Evolutionary conservation across 2,113 vertebrate species (phyloP), one percentile per base, ranked within the genome.

Genomic region (Atlantisia rogersi): DNA sequence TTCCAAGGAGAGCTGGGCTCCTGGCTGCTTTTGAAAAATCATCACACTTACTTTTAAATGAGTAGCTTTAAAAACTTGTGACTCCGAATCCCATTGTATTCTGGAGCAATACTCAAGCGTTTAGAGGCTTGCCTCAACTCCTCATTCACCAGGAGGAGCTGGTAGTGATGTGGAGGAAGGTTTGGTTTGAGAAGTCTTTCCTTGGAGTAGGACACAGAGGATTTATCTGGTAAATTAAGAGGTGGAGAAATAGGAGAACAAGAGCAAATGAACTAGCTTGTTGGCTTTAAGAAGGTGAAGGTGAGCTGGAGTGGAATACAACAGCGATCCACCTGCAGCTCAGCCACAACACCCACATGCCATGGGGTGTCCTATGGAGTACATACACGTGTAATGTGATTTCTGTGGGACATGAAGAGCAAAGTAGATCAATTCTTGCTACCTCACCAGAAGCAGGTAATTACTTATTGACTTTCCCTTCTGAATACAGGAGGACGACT

Each of bases 331-430:
- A 20, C 48, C 55, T 37, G 70, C 63, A 37, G 68, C 63, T 56
- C 35, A 20, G 56, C 17, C 60, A 25, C 82, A 12, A 9, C 2
- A 26, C n/a, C 60, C 40, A 8, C 25, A 0, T 7, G 5, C 4
- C 17, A 22, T 29, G 25, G 25, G 52, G 15, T 53, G 52, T 15
- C 11, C 24, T 52, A 15, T 25, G 50, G 12, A 26, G 25, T 53
- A 26, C 8, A 26, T 9, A 53, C 25, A 46, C n/a, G 20, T 0
- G 16, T 40, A 26, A 31, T 21, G 6, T 22, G n/a, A 9, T 19
- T 68, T 69, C 35, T 32, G 0, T 12, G 32, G 35, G 48, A 24
- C 0, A 1, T 11, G 35, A 32, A 40, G 24, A 69, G n/a, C 11
- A 22, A 24, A 63, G 40, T 8, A 32, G 39, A 12, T 42, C 11